Evolutionary conservation across 2,113 vertebrate species (phyloP).

Genomic region (Crotophaga sulcirostris): DNA sequence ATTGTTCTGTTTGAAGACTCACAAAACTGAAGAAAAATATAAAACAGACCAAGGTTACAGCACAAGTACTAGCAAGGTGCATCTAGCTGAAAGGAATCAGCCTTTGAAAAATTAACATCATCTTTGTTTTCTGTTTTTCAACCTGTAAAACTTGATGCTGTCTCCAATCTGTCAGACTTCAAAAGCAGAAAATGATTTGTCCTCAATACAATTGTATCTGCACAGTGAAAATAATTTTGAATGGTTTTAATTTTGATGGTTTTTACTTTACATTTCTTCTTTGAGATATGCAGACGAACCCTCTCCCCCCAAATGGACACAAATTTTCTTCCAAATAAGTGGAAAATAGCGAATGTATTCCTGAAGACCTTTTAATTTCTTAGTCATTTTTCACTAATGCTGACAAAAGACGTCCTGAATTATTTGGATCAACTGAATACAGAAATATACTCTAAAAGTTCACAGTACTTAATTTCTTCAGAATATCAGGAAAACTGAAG

Average conservation of each 20-base stretch:
- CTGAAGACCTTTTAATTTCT: neutral
- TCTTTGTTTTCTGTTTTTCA: neutral
- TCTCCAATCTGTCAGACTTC: neutral
- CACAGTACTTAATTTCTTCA: neutral
- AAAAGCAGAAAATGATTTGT: neutral
- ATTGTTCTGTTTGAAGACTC: conserved; percentile 28
- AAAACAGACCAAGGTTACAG: neutral
- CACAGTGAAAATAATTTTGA: neutral
- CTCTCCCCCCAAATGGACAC: neutral
- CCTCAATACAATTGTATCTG: neutral
- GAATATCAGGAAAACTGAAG: neutral
- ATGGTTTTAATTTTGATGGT: neutral
- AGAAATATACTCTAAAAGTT: neutral
- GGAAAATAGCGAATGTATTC: neutral
- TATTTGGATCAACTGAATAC: neutral
- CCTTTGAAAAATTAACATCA: conserved; percentile 25
- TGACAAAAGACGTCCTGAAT: neutral
- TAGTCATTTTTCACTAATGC: neutral
- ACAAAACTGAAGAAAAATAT: neutral
- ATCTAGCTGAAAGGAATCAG: neutral
- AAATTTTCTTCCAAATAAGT: neutral
- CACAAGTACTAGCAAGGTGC: neutral
- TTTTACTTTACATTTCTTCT: neutral
- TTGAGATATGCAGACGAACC: neutral
- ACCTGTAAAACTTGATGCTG: neutral